These are phyloP conservation scores for Hystrix cristata DNA, from an alignment of 2,113 vertebrate genomes.

Conservation along the genomic window DNA sequence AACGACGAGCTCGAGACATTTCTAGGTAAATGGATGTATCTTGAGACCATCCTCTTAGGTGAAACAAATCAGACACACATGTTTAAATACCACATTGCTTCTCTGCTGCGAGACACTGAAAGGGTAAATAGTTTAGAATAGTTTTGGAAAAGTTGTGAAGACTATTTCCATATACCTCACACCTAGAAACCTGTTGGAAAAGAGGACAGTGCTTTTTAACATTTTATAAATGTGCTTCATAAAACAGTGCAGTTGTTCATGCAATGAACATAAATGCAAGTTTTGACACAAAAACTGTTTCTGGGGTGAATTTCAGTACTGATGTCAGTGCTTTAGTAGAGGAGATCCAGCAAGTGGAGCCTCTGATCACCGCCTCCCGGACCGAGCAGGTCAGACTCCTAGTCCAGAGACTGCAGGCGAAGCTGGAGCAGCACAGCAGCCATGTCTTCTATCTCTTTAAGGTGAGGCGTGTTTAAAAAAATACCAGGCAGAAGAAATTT, in stretches of 20 bases:
- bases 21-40: no score
- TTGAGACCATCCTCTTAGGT: no score
- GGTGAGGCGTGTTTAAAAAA: constrained; percentile 86
- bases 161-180: no score
- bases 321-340: constrained; percentile 91
- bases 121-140: background rate
- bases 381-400: constrained; percentile 91
- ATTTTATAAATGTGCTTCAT: background rate
- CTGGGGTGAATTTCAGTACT: constrained; percentile 86
- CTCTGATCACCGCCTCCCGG: constrained; percentile 92
- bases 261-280: background rate
- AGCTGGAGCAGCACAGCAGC: constrained; percentile 90
- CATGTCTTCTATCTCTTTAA: constrained; percentile 94
- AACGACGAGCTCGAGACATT: no score
- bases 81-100: no score
- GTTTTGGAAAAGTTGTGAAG: background rate
- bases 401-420: constrained; percentile 93
- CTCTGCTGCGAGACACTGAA: no score
- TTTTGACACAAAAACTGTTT: background rate
- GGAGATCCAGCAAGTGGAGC: constrained; percentile 92
- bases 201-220: background rate
- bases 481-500: background rate
- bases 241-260: background rate
- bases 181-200: background rate
- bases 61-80: no score